Percentiles rank a stretch among this genome's conserved stretches.
These are phyloP conservation scores for Rhinichthys osculus DNA, from an alignment of 2,797 vertebrate genomes.

Conservation along the genomic window DNA sequence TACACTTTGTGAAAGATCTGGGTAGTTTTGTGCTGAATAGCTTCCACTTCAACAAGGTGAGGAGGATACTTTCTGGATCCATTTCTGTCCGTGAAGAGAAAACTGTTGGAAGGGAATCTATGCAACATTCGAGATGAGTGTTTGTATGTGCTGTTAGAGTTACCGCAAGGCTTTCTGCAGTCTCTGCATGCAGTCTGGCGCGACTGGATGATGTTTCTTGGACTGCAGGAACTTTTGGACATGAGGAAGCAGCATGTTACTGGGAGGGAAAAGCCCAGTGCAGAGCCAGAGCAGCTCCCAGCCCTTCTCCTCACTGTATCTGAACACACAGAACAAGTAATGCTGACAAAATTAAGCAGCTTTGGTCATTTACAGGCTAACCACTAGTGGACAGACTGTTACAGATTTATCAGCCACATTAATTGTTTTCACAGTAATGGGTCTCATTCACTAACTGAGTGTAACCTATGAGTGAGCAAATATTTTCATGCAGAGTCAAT, in stretches of 20 bases:
- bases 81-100: slow-evolving; percentile 77
- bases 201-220: slow-evolving; percentile 87
- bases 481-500: neutral
- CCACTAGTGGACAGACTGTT: slow-evolving; percentile 27
- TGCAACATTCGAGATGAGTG: neutral
- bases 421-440: neutral
- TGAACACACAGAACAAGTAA: slow-evolving; percentile 61
- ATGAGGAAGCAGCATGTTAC: slow-evolving; percentile 91
- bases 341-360: neutral
- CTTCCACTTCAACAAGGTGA: slow-evolving; percentile 96
- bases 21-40: slow-evolving; percentile 98
- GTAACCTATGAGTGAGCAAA: neutral
- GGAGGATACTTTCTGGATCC: slow-evolving; percentile 96
- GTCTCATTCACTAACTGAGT: neutral
- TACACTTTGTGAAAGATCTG: slow-evolving; percentile 99
- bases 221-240: slow-evolving; percentile 95
- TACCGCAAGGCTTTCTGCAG: slow-evolving; percentile 94
- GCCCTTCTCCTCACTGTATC: slow-evolving; percentile 97
- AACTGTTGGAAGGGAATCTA: neutral
- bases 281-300: slow-evolving; percentile 98
- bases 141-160: neutral
- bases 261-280: slow-evolving; percentile 93
- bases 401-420: neutral
- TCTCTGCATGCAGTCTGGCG: slow-evolving; percentile 92
- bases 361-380: neutral